A percentile compares a stretch with the other conserved stretches of the same genome.
phyloP scores from a whole-genome alignment of 2,797 vertebrate genomes.

The Crax fasciolata region DNA sequence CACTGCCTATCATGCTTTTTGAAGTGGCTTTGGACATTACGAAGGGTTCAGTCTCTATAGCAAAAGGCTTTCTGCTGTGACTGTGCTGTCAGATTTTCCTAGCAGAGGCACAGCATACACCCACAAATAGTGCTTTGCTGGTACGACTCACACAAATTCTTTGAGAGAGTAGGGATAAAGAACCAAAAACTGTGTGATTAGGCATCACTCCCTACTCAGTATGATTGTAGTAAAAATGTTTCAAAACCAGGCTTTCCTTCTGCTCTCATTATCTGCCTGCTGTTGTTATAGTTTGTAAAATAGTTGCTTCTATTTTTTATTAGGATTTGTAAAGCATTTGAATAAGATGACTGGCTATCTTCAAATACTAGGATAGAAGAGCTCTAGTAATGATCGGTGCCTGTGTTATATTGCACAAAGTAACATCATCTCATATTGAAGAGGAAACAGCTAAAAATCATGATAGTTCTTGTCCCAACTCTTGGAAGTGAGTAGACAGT shows the following conservation, averaged over 20 bases:
- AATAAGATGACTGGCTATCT: neutral
- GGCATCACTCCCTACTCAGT: neutral
- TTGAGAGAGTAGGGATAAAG: neutral
- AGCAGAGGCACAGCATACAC: neutral
- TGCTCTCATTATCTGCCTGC: neutral
- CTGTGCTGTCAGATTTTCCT: neutral
- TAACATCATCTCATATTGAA: constrained; percentile 14
- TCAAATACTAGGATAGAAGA: neutral
- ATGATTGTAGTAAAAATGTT: neutral
- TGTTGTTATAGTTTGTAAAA: neutral
- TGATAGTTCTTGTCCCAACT: neutral
- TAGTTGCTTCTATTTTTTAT: neutral
- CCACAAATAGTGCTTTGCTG: neutral
- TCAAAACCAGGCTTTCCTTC: neutral
- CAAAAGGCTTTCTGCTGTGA: neutral
- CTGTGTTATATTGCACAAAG: fast-evolving
- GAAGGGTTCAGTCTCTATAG: neutral
- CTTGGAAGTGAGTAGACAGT: neutral
- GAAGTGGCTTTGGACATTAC: neutral
- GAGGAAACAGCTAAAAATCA: constrained; percentile 16
- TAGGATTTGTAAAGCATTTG: neutral
- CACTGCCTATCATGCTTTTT: neutral
- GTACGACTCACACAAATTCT: neutral
- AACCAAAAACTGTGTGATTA: neutral
- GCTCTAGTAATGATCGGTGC: neutral